Conservation (phyloP, 2,113 vertebrate genomes). For the Ailurus styani region DNA sequence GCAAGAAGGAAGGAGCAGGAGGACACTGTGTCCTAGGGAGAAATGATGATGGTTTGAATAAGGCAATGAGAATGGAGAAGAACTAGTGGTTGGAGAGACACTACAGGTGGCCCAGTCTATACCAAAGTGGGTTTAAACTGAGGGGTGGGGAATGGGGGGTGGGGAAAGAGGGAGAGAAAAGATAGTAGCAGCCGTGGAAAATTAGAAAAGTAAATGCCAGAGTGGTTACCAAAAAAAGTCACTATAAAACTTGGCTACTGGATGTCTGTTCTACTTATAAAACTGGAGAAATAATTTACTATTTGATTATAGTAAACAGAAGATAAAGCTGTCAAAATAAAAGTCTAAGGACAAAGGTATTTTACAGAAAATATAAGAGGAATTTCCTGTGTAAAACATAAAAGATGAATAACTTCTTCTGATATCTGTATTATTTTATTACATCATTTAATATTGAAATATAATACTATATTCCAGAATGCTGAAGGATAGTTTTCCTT, state of each 20-base stretch:
- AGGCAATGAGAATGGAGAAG: background rate
- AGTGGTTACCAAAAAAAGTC: background rate
- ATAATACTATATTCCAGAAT: background rate
- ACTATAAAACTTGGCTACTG: background rate
- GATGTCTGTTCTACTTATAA: background rate
- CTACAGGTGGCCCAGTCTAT: background rate
- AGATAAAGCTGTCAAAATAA: background rate
- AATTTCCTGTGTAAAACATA: background rate
- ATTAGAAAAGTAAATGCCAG: background rate
- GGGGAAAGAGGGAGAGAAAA: background rate
- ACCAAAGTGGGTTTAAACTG: background rate
- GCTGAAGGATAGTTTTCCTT: background rate
- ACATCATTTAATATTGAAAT: background rate
- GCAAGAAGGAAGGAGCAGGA: background rate
- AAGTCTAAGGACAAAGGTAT: background rate
- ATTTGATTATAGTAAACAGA: background rate
- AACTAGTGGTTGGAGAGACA: background rate
- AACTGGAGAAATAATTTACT: background rate
- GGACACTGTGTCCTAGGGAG: background rate
- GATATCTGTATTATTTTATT: background rate
- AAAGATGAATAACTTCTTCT: background rate
- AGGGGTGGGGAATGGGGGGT: fast-evolving
- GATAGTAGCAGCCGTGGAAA: background rate
- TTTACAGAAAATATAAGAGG: background rate
- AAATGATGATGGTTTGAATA: background rate